phyloP scores from a whole-genome alignment of 2,888 invertebrate genomes.

The Bedellia somnulentella region DNA sequence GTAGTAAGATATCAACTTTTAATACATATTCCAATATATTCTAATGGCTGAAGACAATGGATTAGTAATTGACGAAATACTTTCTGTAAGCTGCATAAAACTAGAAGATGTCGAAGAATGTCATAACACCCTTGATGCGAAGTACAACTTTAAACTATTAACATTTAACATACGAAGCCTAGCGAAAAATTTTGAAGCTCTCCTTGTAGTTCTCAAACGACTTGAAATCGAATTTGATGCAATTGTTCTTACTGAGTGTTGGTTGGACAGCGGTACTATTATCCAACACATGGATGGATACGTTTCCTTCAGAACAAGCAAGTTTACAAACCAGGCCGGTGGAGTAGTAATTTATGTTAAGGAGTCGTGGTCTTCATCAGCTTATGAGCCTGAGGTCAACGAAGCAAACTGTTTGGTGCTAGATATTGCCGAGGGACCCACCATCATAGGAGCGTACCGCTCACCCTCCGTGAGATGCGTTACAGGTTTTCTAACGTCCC shows the following conservation, averaged over 20 bases:
- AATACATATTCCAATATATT: too few relatives aligned
- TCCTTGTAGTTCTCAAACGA: not conserved
- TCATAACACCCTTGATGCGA: not conserved
- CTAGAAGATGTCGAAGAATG: too few relatives aligned
- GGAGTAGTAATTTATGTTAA: conserved; percentile 1
- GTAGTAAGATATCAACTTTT: too few relatives aligned
- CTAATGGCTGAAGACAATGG: too few relatives aligned
- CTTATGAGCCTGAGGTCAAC: too few relatives aligned
- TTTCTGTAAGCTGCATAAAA: too few relatives aligned
- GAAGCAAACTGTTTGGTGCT: too few relatives aligned
- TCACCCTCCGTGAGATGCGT: too few relatives aligned
- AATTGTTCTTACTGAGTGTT: too few relatives aligned
- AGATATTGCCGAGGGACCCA: too few relatives aligned
- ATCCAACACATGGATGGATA: not conserved
- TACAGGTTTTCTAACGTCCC: too few relatives aligned
- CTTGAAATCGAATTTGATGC: not conserved
- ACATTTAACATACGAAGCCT: conserved; percentile 1
- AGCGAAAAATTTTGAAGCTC: not conserved
- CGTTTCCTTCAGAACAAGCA: not conserved
- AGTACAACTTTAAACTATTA: conserved; percentile 1
- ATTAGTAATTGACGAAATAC: too few relatives aligned
- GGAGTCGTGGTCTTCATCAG: not conserved
- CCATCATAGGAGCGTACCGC: not conserved
- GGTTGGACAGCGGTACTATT: not conserved
- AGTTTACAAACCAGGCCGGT: not conserved